These are phyloP conservation scores for Bradypus variegatus DNA, from an alignment of 2,797 vertebrate genomes.

Conservation along the genomic window DNA sequence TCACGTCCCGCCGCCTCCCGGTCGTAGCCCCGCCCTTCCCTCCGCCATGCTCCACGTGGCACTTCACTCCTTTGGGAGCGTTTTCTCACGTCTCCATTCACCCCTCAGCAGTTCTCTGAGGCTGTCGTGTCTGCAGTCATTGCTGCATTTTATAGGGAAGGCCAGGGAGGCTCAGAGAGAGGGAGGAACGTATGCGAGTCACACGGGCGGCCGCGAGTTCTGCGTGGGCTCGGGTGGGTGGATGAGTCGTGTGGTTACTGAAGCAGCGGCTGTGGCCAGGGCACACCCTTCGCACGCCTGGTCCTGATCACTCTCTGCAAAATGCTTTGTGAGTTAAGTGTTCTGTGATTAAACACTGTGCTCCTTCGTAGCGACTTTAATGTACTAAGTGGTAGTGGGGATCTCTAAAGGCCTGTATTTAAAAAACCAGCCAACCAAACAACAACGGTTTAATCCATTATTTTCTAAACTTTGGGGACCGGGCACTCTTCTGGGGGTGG, in stretches of 20 bases:
- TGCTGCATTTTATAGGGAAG: neutral
- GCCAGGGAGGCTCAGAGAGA: neutral
- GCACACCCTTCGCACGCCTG: neutral
- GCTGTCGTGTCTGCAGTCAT: neutral
- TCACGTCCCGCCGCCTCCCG: neutral
- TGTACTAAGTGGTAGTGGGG: neutral
- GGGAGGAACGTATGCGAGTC: neutral
- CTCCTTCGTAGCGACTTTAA: neutral
- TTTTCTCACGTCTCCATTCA: neutral
- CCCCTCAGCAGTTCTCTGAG: neutral
- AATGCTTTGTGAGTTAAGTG: neutral
- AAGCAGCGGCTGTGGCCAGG: neutral
- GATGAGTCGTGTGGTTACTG: neutral
- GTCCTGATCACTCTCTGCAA: neutral
- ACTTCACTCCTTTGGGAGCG: neutral
- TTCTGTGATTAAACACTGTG: neutral
- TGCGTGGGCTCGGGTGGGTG: neutral
- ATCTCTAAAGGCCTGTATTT: neutral
- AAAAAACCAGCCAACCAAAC: neutral
- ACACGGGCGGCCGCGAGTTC: neutral
- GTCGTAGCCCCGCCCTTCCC: neutral
- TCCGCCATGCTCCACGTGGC: no score
- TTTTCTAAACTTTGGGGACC: neutral
- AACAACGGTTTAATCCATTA: neutral
- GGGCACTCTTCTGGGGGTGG: neutral